Evolutionary conservation across 2,113 vertebrate genomes (phyloP).

Genomic region (Colaptes auratus): DNA sequence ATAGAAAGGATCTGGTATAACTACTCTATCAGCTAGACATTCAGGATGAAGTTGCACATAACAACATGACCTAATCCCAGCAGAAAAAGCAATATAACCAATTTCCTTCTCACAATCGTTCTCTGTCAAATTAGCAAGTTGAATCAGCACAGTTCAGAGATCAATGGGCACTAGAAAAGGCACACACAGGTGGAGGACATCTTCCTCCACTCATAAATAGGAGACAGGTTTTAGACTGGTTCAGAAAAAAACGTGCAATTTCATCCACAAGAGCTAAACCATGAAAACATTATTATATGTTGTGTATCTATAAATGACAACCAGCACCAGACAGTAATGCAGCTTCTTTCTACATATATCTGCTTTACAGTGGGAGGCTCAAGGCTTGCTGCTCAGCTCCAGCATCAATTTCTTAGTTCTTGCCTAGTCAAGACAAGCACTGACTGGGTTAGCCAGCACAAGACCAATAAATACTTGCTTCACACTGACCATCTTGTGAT

Average conservation of each 20-base stretch:
- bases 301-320: background rate
- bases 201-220: background rate
- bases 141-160: background rate
- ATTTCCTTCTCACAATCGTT: background rate
- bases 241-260: background rate
- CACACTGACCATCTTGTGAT: background rate
- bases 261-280: background rate
- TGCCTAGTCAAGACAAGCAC: background rate
- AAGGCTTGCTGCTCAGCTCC: background rate
- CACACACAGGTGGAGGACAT: background rate
- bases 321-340: background rate
- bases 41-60: background rate
- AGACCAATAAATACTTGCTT: background rate
- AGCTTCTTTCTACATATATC: background rate
- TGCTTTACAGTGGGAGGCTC: background rate
- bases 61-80: background rate
- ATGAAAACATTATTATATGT: background rate
- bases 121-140: background rate
- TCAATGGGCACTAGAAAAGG: background rate
- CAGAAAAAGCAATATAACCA: background rate
- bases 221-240: background rate
- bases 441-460: background rate
- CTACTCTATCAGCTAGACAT: background rate
- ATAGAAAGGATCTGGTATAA: background rate
- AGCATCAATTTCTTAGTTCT: background rate